phyloP scores from a whole-genome alignment of 2,797 vertebrate genomes.

The Chelon auratus region DNA sequence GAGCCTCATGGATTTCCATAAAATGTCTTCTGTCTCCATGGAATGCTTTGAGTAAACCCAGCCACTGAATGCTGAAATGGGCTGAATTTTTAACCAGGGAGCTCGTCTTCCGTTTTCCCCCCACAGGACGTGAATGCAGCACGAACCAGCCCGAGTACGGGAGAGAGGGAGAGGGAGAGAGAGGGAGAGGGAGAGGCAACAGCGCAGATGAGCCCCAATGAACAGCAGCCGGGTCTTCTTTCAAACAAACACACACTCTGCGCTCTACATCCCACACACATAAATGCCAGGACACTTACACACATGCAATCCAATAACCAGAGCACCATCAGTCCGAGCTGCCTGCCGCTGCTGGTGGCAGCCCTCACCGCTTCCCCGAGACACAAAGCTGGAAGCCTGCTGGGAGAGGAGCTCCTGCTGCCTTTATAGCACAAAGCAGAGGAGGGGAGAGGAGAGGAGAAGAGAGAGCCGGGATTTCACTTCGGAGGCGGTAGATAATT shows the following conservation, averaged over 20 bases:
- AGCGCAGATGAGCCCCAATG: constrained; percentile 68
- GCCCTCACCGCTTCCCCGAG: constrained; percentile 45
- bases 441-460: constrained; percentile 27
- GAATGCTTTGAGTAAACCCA: constrained; percentile 2
- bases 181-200: constrained; percentile 33
- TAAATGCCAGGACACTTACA: constrained; percentile 52
- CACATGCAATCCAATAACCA: constrained; percentile 57
- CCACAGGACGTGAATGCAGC: constrained; percentile 72
- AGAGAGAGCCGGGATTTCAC: constrained; percentile 34
- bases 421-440: constrained; percentile 38
- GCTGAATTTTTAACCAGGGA: constrained; percentile 28
- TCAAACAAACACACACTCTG: constrained; percentile 51
- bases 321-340: constrained; percentile 58
- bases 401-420: constrained; percentile 51
- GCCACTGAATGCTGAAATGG: constrained; percentile 36
- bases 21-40: neutral
- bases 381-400: constrained; percentile 45
- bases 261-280: constrained; percentile 31
- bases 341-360: constrained; percentile 56
- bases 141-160: constrained; percentile 35
- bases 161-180: constrained; percentile 28
- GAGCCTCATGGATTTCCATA: neutral
- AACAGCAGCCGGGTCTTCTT: constrained; percentile 71
- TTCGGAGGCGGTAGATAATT: constrained; percentile 44
- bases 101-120: constrained; percentile 39